phyloP scores from a whole-genome alignment of 2,113 vertebrate species.

The Marmota monax region DNA sequence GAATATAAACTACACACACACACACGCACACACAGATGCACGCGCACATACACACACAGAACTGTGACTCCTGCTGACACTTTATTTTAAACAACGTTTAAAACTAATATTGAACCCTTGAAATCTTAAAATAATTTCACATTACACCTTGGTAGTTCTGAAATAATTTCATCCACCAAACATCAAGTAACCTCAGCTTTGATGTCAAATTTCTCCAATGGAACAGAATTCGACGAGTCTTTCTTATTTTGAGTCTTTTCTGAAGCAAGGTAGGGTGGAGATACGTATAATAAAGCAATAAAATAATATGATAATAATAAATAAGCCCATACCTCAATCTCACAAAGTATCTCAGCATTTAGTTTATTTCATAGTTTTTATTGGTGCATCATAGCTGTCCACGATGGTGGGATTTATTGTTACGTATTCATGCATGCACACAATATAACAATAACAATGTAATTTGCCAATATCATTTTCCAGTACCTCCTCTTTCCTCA shows the following conservation, averaged over 20 bases:
- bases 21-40: background rate
- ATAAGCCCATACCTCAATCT: background rate
- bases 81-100: background rate
- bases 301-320: background rate
- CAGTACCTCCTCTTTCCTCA: background rate
- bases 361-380: too few species aligned
- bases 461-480: too few species aligned
- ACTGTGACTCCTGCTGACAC: background rate
- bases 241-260: constrained; percentile 1
- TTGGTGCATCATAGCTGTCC: too few species aligned
- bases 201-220: background rate
- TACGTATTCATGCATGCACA: too few species aligned
- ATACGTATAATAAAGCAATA: background rate
- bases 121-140: constrained; percentile 30
- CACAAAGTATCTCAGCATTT: background rate
- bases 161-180: constrained; percentile 17
- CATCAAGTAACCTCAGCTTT: background rate
- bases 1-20: background rate
- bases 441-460: too few species aligned
- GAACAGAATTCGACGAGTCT: background rate
- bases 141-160: background rate
- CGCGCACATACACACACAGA: background rate
- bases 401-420: too few species aligned
- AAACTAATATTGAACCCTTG: background rate
- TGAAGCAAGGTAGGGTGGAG: background rate